A percentile compares a stretch with the other conserved stretches of the same genome.
Conservation (phyloP, 2,888 invertebrate genomes). For the Eutolmus rufibarbis region DNA sequence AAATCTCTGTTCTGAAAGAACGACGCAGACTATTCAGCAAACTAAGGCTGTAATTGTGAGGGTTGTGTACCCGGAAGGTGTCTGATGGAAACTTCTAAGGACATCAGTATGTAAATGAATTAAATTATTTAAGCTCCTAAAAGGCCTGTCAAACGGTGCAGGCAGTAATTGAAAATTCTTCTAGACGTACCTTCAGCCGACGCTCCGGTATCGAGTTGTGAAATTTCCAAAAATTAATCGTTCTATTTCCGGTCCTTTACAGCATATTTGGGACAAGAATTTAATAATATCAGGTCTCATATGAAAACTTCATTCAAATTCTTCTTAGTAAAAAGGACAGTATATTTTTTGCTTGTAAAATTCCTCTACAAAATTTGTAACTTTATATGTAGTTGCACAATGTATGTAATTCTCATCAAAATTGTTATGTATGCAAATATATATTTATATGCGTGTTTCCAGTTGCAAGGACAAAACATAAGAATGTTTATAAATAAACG, state of each 20-base stretch:
- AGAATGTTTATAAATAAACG: no score
- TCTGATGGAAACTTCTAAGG: background rate
- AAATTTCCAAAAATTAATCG: background rate
- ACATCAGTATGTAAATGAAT: background rate
- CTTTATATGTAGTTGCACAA: background rate
- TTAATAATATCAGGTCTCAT: background rate
- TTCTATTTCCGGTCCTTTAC: background rate
- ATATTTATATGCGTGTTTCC: no score
- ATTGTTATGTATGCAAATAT: no score
- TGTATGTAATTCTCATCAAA: no score
- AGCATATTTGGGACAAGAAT: background rate
- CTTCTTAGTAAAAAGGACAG: background rate
- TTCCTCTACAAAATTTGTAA: background rate
- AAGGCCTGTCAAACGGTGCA: background rate
- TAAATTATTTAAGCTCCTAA: background rate
- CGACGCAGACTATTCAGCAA: background rate
- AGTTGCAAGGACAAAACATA: no score
- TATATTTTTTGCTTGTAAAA: background rate
- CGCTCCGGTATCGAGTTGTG: background rate
- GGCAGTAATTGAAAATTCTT: background rate
- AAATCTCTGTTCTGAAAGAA: background rate
- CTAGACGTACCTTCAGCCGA: background rate
- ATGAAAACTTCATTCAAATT: background rate
- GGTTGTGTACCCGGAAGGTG: background rate
- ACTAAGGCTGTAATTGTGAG: background rate